Conservation (phyloP, 2,113 vertebrate genomes). For the Acrocephalus kingi region DNA sequence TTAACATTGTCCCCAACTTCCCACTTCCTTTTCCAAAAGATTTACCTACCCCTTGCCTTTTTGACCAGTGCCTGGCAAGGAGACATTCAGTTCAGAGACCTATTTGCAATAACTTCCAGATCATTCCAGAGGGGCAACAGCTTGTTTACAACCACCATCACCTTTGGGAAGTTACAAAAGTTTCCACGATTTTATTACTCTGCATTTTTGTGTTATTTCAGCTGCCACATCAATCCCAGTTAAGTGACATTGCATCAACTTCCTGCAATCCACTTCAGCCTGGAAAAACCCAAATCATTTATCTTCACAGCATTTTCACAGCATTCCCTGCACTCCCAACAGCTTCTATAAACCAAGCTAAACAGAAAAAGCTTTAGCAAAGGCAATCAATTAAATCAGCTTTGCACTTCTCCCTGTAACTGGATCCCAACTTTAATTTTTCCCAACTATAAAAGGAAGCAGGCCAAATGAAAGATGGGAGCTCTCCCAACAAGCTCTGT, state of each 20-base stretch:
- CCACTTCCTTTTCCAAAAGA: background rate
- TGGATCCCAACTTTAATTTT: background rate
- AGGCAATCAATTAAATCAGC: background rate
- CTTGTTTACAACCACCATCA: background rate
- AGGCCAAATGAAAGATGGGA: background rate
- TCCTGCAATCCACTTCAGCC: background rate
- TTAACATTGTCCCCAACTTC: rapidly evolving
- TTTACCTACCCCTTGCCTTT: background rate
- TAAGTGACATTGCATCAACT: background rate
- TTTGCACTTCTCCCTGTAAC: background rate
- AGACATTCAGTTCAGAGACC: background rate
- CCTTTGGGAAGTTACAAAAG: background rate
- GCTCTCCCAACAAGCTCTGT: background rate
- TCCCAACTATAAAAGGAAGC: background rate
- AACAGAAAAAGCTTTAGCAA: background rate
- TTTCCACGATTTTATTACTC: background rate
- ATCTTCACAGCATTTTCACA: background rate
- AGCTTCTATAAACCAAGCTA: background rate
- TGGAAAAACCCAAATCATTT: background rate
- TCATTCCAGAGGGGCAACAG: background rate
- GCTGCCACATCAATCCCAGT: background rate
- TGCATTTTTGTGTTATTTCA: conserved; percentile 25
- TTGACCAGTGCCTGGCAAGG: background rate
- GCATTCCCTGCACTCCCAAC: background rate
- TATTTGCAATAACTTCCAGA: background rate